Evolutionary conservation across 2,797 vertebrate genomes (phyloP).

Genomic region (Rhinella marina): DNA sequence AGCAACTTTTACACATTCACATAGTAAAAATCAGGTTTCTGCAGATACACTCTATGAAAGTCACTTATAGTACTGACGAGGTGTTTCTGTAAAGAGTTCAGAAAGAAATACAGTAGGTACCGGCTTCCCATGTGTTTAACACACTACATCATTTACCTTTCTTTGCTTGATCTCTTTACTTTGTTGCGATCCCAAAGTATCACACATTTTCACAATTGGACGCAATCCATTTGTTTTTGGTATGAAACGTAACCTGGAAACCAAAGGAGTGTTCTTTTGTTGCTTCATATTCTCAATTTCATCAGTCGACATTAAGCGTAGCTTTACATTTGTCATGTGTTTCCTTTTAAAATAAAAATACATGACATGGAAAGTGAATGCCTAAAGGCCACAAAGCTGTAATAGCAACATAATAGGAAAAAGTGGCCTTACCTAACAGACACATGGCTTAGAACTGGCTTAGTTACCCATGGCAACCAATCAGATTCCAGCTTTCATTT

Average conservation of each 20-base stretch:
- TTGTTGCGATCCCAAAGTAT: slow-evolving; percentile 61
- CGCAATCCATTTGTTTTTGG: slow-evolving; percentile 87
- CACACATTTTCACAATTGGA: slow-evolving; percentile 81
- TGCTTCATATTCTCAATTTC: slow-evolving; percentile 71
- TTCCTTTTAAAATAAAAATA: slow-evolving; percentile 71
- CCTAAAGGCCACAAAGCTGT: background rate
- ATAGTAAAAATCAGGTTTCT: too few relatives aligned
- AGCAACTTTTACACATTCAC: too few relatives aligned
- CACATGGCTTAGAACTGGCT: too few relatives aligned
- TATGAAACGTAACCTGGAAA: slow-evolving; percentile 88
- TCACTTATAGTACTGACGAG: background rate
- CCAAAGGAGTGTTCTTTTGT: slow-evolving; percentile 66
- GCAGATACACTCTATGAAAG: background rate
- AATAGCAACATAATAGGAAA: background rate
- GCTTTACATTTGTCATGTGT: slow-evolving; percentile 81
- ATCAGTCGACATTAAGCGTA: slow-evolving; percentile 76
- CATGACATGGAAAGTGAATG: background rate
- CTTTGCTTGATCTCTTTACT: slow-evolving; percentile 63
- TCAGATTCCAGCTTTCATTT: too few relatives aligned
- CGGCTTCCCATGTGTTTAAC: too few relatives aligned
- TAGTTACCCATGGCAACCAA: too few relatives aligned
- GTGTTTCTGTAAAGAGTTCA: background rate
- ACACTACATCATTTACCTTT: slow-evolving; percentile 69
- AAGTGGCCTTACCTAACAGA: too few relatives aligned
- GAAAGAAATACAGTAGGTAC: background rate